phyloP scores from a whole-genome alignment of 2,113 vertebrate species.

The Centropus unirufus region DNA sequence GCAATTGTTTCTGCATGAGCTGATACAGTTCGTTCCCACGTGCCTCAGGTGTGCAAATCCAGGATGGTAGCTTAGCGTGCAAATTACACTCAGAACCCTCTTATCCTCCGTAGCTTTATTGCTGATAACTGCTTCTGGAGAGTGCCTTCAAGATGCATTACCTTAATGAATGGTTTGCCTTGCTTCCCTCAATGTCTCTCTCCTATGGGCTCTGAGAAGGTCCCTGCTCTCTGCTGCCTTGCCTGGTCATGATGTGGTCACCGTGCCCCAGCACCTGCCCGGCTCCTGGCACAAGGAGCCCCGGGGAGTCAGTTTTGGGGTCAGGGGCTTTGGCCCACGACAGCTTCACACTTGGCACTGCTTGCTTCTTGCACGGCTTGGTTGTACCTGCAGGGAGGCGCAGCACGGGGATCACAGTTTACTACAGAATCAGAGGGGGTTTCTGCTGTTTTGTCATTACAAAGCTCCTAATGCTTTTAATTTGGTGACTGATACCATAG shows the following conservation, averaged over 20 bases:
- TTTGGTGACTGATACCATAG: background rate
- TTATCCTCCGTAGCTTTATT: background rate
- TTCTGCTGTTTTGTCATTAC: background rate
- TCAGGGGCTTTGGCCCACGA: background rate
- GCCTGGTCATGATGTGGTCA: rapidly evolving
- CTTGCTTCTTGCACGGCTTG: background rate
- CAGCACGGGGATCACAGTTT: background rate
- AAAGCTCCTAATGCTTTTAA: background rate
- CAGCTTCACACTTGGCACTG: background rate
- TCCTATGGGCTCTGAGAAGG: background rate
- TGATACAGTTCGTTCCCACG: background rate
- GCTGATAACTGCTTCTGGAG: background rate
- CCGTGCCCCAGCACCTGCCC: background rate
- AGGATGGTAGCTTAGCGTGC: background rate
- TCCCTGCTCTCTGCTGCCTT: background rate
- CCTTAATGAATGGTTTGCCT: background rate
- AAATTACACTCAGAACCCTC: background rate
- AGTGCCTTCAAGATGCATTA: background rate
- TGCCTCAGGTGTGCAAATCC: background rate
- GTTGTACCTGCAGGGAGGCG: background rate
- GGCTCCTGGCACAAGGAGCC: background rate
- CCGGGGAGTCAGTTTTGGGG: background rate
- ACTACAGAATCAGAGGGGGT: background rate
- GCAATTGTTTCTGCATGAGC: background rate
- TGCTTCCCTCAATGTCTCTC: background rate